Evolutionary conservation across 1,140 invertebrate genomes (phyloP), one percentile per base, ranked within the genome.

Genomic region (Megalonaias nervosa): DNA sequence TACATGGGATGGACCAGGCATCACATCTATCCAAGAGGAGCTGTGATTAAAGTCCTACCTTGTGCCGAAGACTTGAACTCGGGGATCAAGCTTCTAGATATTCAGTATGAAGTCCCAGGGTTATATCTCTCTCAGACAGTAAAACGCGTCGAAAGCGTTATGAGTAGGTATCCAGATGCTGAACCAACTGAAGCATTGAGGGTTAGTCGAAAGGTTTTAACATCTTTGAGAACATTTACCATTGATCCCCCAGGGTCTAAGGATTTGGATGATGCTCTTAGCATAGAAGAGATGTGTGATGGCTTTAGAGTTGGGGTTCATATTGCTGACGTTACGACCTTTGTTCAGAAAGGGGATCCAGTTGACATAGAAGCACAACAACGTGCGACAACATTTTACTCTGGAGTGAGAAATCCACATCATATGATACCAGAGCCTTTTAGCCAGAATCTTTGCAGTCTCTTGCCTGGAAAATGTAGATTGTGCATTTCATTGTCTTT

Each of bases 161-260:
- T 15, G 3, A 66, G 58, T 26, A 26, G 66, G 56, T n/a, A 74
- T 82, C 14, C 70, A 70, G 48, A 73, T 56, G 76, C 55, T 21
- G 76, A 74, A 68, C 67, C 67, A n/a, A 15, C 23, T 55, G 59
- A 56, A 48, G 38, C 38, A 48, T 16, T 80, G n/a, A 77, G 15
- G 69, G 23, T 6, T 16, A 69, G 66, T 9, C 31, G 97, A 67
- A 93, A 93, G 23, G 96, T 98, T 91, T 91, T 98, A 1, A 82
- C 80, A 15, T 60, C 65, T 31, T 21, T 59, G 17, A 62, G 71
- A 13, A 26, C 69, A 31, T 99, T 98, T 87, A 99, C 97, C 0
- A 98, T 99, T 3, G 98, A 99, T 93, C 98, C 98, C 26, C 96
- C 96, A 5, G 97, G 97, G 3, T 99, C 98, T 89, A 99, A 97